phyloP scores from a whole-genome alignment of 2,113 vertebrate genomes.

The Chlamydotis undulata region DNA sequence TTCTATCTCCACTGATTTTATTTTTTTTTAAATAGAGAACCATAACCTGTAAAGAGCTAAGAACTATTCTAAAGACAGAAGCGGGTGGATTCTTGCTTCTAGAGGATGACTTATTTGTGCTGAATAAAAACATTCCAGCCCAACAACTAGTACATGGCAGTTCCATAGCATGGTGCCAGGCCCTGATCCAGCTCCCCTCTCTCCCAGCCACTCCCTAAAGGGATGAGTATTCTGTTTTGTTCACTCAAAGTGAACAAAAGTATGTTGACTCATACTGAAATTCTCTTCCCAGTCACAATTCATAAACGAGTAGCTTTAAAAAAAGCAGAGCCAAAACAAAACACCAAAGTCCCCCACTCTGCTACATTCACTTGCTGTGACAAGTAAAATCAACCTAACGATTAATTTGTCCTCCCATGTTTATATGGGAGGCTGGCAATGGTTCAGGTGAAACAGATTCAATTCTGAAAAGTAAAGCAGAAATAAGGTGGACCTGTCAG shows the following conservation, averaged over 20 bases:
- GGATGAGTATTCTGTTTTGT: neutral
- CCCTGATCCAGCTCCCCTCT: neutral
- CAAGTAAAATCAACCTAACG: neutral
- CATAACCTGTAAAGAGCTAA: neutral
- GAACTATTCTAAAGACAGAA: neutral
- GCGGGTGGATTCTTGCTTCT: neutral
- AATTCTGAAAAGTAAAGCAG: conserved; percentile 4
- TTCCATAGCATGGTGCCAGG: neutral
- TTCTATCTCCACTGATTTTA: neutral
- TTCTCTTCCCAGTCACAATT: neutral
- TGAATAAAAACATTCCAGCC: neutral
- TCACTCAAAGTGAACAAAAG: neutral
- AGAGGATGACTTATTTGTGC: neutral
- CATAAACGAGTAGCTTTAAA: neutral
- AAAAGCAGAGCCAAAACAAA: neutral
- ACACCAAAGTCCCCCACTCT: neutral
- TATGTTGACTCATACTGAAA: neutral
- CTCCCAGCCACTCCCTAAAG: neutral
- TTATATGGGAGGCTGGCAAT: neutral
- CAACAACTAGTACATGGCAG: neutral
- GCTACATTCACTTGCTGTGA: conserved; percentile 8
- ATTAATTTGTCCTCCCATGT: conserved; percentile 23
- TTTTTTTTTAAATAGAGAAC: neutral
- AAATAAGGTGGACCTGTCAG: conserved; percentile 15
- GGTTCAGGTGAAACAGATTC: conserved; percentile 26